A percentile compares a stretch with the other conserved stretches of the same genome.
Conservation (phyloP, 2,888 invertebrate species). For the Silvanus unidentatus region DNA sequence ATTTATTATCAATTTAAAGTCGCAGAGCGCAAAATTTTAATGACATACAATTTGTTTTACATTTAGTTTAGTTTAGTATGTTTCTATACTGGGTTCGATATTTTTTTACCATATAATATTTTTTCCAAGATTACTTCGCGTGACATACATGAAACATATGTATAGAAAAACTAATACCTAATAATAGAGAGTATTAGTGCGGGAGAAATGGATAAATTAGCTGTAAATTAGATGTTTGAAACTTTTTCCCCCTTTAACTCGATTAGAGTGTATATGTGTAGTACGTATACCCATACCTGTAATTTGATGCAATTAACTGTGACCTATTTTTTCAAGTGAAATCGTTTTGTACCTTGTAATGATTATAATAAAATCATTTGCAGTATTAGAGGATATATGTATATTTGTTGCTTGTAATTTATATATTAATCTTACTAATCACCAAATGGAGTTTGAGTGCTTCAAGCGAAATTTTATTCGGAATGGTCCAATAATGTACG, state of each 20-base stretch:
- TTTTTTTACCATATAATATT: too few relatives aligned
- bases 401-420: too few relatives aligned
- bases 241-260: slow-evolving; percentile 8
- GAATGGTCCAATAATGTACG: too few relatives aligned
- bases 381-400: too few relatives aligned
- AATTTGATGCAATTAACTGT: slow-evolving; percentile 2
- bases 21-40: slow-evolving; percentile 46
- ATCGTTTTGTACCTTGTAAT: neutral
- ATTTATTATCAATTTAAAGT: slow-evolving; percentile 47
- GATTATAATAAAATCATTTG: too few relatives aligned
- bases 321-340: neutral
- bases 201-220: slow-evolving; percentile 33
- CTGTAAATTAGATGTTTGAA: slow-evolving; percentile 21
- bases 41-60: slow-evolving; percentile 45
- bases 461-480: too few relatives aligned
- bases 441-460: too few relatives aligned
- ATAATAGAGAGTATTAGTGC: slow-evolving; percentile 22
- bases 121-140: slow-evolving; percentile 28
- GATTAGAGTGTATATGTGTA: slow-evolving; percentile 1
- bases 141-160: slow-evolving; percentile 26
- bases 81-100: too few relatives aligned
- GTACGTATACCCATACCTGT: neutral
- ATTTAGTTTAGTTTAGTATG: slow-evolving; percentile 28
- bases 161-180: slow-evolving; percentile 26
- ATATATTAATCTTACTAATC: too few relatives aligned